Evolutionary conservation across 2,797 vertebrate species (phyloP), one percentile per base, ranked within the genome.

Genomic region (Anisognathus igniventris): DNA sequence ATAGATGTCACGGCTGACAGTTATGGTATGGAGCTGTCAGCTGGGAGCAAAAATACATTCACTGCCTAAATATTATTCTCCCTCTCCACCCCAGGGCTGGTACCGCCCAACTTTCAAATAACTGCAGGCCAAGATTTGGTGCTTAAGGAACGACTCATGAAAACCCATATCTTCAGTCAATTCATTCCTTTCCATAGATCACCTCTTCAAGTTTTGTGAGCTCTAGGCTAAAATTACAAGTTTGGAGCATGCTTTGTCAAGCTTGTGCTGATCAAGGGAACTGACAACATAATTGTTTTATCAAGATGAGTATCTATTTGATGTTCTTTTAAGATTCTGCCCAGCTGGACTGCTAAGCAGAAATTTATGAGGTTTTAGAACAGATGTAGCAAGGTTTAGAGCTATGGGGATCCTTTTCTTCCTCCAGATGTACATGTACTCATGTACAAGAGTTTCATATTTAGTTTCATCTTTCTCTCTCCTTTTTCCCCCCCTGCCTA

Each of bases 1-100:
- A 91, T 80, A 96, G 92, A 96, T 95, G 92, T 94, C 93, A 91
- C 7, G 12, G 62, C 62, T 96, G 93, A 94, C 81, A 96, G 81
- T 86, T 89, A 74, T 78, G 81, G 82, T 68, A 92, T 81, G 72
- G 82, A 93, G 85, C 75, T 94, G 78, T 92, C 89, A 95, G 61
- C 68, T 93, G 72, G 53, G 54, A 95, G 72, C 3, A 14, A 89
- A 78, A 80, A 62, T 40, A 82, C 24, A 9, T 74, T 89, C 57
- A 56, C 40, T 72, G 65, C 51, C 87, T 91, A 78, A 93, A 88
- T 91, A 96, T 83, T 88, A 62, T 90, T 84, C 81, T 85, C 71
- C 81, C 57, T 82, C 47, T 83, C 47, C 76, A 85, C 93, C 81
- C 33, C 27, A 70, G 75, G 93, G 89, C 75, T 92, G 91, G 72